These are phyloP conservation scores for Maniola jurtina DNA, from an alignment of 1,140 invertebrate species.

Conservation along the genomic window DNA sequence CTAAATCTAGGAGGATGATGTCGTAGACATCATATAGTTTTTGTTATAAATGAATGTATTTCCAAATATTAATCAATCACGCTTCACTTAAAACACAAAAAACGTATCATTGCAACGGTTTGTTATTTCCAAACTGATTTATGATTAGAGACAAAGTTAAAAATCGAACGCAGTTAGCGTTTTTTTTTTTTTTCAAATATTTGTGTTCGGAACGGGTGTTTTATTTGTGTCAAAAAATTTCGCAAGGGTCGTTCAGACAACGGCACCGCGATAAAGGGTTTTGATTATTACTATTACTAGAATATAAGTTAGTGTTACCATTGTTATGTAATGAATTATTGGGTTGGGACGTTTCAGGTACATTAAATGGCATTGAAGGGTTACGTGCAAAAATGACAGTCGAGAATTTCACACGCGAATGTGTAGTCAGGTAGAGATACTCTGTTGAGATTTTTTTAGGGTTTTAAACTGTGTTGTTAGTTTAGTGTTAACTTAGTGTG, in stretches of 20 bases:
- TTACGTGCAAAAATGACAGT: slow-evolving; percentile 70
- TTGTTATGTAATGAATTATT: slow-evolving; percentile 77
- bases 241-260: slow-evolving; percentile 70
- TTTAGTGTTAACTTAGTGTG: background rate
- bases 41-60: slow-evolving; percentile 9
- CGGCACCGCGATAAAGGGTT: slow-evolving; percentile 60
- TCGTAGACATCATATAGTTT: too few relatives aligned
- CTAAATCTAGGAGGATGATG: too few relatives aligned
- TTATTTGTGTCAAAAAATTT: slow-evolving; percentile 73
- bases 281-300: slow-evolving; percentile 71
- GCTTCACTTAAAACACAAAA: slow-evolving; percentile 60
- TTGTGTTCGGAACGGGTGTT: slow-evolving; percentile 74
- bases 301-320: slow-evolving; percentile 67
- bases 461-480: background rate
- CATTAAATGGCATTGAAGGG: slow-evolving; percentile 73
- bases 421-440: slow-evolving; percentile 58
- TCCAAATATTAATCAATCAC: slow-evolving; percentile 53
- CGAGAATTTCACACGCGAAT: slow-evolving; percentile 68
- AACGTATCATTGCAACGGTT: slow-evolving; percentile 58
- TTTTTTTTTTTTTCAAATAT: slow-evolving; percentile 73
- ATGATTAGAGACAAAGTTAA: slow-evolving; percentile 68
- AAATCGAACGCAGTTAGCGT: slow-evolving; percentile 36
- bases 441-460: slow-evolving; percentile 3
- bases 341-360: slow-evolving; percentile 76
- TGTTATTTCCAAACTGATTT: slow-evolving; percentile 72